Conservation (phyloP, 2,797 vertebrate genomes). For the Rallus crepitans region DNA sequence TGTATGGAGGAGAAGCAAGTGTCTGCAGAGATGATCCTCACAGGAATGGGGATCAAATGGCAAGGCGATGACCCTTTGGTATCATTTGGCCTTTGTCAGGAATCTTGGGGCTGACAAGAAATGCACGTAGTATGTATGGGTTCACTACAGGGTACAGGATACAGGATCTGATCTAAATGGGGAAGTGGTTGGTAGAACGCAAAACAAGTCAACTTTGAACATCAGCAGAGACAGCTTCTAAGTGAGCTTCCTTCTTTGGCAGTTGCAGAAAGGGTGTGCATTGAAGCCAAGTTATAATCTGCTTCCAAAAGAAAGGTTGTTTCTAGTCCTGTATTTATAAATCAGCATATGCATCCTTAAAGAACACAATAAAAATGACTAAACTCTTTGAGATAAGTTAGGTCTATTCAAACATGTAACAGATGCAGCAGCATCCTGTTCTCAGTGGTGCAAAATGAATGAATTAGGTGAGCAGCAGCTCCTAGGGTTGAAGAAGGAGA, state of each 20-base stretch:
- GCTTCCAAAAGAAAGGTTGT: not conserved
- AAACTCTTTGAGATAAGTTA: not conserved
- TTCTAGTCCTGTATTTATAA: not conserved
- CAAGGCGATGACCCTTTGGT: not conserved
- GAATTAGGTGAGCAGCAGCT: not conserved
- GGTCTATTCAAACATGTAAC: not conserved
- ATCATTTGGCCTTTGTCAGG: not conserved
- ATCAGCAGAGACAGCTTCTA: not conserved
- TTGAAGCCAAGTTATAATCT: not conserved
- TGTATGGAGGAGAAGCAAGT: not conserved
- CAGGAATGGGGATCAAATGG: not conserved
- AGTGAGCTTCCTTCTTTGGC: not conserved
- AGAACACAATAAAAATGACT: not conserved
- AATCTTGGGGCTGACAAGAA: not conserved
- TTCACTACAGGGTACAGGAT: not conserved
- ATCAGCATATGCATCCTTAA: not conserved
- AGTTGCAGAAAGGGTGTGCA: not conserved
- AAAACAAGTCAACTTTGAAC: not conserved
- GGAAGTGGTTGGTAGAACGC: not conserved
- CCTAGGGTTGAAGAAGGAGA: not conserved
- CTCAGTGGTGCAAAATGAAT: not conserved
- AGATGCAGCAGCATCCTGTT: not conserved
- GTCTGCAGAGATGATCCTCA: not conserved
- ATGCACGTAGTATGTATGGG: not conserved
- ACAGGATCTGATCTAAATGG: not conserved